These are phyloP conservation scores for Cephus nigrinus DNA, from an alignment of 2,888 invertebrate genomes.

Conservation along the genomic window DNA sequence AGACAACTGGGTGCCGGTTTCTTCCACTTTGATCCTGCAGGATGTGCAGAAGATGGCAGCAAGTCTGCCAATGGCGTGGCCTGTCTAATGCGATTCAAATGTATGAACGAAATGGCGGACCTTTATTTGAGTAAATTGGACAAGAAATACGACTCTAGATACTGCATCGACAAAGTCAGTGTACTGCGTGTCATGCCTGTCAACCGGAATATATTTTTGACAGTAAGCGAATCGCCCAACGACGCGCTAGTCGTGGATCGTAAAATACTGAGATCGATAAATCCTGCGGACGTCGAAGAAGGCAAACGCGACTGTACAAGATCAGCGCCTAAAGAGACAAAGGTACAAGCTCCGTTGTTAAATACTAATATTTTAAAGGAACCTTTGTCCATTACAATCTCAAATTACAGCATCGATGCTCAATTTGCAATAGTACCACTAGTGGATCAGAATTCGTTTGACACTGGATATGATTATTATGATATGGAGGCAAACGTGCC, in stretches of 20 bases:
- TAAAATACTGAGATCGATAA: conserved; percentile 38
- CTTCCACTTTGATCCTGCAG: conserved; percentile 73
- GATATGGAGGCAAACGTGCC: conserved; percentile 54
- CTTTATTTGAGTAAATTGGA: conserved; percentile 44
- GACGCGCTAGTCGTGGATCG: conserved; percentile 29
- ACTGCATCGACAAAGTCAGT: conserved; percentile 51
- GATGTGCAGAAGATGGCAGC: conserved; percentile 70
- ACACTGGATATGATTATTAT: conserved; percentile 52
- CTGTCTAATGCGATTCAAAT: conserved; percentile 48
- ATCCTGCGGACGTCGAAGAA: conserved; percentile 39
- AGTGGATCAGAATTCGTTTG: conserved; percentile 41
- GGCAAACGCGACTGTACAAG: conserved; percentile 42
- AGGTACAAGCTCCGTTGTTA: conserved; percentile 12
- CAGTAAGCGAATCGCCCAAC: conserved; percentile 14
- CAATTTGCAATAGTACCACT: conserved; percentile 45
- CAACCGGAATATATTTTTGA: conserved; percentile 22
- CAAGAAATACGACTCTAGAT: conserved; percentile 44
- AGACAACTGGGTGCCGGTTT: conserved; percentile 64
- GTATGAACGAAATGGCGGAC: conserved; percentile 39
- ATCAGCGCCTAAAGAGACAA: conserved; percentile 29
- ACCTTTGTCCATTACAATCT: conserved; percentile 48
- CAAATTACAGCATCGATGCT: conserved; percentile 50
- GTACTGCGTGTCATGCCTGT: conserved; percentile 42
- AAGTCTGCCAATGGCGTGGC: conserved; percentile 34
- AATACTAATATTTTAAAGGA: conserved; percentile 28